Evolutionary conservation across 2,888 invertebrate species (phyloP), one percentile per base, ranked within the genome.

Genomic region (Himalopsyche tibetana): DNA sequence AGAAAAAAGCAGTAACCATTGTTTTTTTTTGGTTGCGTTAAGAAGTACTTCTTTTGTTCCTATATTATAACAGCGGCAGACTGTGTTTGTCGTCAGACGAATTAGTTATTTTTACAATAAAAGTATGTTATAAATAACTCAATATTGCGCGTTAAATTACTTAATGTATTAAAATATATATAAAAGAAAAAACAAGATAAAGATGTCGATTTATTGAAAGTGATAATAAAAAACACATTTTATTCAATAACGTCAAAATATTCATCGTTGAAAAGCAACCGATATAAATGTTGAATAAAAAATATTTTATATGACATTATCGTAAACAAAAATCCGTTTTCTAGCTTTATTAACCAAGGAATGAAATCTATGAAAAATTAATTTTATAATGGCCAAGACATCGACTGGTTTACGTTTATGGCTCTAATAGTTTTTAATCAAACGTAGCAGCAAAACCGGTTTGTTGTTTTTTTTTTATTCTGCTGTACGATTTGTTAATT

Each of bases 341-440:
- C 19, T 63, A 63, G 28, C 63, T 63, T 19, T 19, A 63, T 63
- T 63, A 63, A n/a, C 5, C 63, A 63, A 63, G n/a, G n/a, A n/a
- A 63, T 19, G 63, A 63, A 19, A 28, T n/a, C 28, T 28, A 63
- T 63, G n/a, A 19, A 63, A 63, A 63, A 63, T 19, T 63, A 63
- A 63, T 63, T 63, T 63, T 19, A 63, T 51, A 63, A 63, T 63
- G n/a, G 19, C 63, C 11, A 6, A 63, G 11, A 63, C 6, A 63
- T 19, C 19, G 63, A 63, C 63, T 9, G 63, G 19, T 63, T 63
- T 63, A 63, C 63, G 63, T 63, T 63, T 63, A 63, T 63, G 19
- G 63, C 63, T 63, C 63, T 28, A 19, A 63, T 63, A 63, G 19
- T 5, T 63, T 63, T 63, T 63, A 63, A 63, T 63, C 19, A 63